These are phyloP conservation scores for Hapalemur alaotrensis DNA, from an alignment of 2,797 vertebrate species.

Conservation along the genomic window DNA sequence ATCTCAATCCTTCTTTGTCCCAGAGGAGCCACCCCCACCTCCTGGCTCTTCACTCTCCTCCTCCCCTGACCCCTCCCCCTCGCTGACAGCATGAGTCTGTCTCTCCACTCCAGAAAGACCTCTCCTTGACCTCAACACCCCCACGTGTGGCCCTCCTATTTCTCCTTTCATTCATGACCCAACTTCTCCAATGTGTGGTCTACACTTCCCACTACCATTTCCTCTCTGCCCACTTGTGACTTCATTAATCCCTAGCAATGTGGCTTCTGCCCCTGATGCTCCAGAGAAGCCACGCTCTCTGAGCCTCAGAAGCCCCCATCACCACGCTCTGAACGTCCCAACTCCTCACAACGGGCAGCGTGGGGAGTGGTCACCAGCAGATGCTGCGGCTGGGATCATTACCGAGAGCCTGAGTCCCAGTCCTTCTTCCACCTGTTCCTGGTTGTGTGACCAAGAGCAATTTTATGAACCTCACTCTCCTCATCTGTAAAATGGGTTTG, in stretches of 20 bases:
- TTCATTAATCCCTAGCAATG: not conserved
- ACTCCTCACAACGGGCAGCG: not conserved
- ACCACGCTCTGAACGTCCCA: not conserved
- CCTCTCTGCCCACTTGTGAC: not conserved
- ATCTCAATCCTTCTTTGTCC: not conserved
- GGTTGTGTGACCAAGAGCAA: not conserved
- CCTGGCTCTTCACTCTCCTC: not conserved
- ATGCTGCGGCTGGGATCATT: not conserved
- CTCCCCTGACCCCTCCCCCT: not conserved
- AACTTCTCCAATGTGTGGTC: not conserved
- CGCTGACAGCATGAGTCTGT: fast-evolving
- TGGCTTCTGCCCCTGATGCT: not conserved
- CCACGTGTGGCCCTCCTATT: fast-evolving
- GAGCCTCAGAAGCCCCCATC: not conserved
- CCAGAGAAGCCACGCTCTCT: not conserved
- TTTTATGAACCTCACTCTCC: not conserved
- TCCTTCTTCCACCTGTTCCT: not conserved
- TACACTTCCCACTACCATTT: conserved; percentile 5
- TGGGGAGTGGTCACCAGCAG: not conserved
- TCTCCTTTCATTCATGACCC: conserved; percentile 25
- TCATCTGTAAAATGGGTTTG: not conserved
- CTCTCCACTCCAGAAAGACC: not conserved
- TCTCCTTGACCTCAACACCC: not conserved
- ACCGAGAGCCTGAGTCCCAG: not conserved
- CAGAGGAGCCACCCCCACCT: not conserved